Base-by-base conservation (phyloP, 2,113 vertebrate genomes). In the Euleptes europaea region DNA sequence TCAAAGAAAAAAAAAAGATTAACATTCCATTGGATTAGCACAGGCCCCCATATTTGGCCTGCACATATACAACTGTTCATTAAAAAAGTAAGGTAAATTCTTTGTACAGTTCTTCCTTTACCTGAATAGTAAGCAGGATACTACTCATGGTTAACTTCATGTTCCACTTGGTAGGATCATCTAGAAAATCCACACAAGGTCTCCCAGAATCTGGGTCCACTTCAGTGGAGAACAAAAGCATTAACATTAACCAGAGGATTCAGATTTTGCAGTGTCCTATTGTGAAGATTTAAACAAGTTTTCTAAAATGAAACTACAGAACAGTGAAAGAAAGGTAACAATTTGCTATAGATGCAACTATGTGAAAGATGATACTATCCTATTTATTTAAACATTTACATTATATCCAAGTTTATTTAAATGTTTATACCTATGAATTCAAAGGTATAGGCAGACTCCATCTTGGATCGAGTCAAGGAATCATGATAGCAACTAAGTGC, bases 181-280 rank as follows among this genome's bases (percentile, higher is more conserved):
- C 77, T 72, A 94, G 87, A 89, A 93, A 90, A 28, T 73, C 89
- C 67, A 80, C 49, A 44, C 88, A 86, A 5, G 89, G 90, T 14
- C 35, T 90, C 65, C 94, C 94, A 44, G 94, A 80, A 12, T 6
- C 0, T 1, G 2, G 42, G 73, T 86, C 92, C 84, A 86, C 88
- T 91, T 90, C 28, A 12, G 0, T 0, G 31, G 74, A 42, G 12
- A 33, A 74, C 26, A 83, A 40, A 66, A 82, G 40, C 0, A 19
- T 40, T 0, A n/a, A 10, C 23, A 74, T 57, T 67, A 79, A 63
- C 12, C 14, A 63, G 38, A 66, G n/a, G 28, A 31, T 60, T 75
- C 49, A 54, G 70, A 79, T 23, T 57, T 47, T 47, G 4, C n/a
- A 31, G 19, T 71, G 65, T 72, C 47, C 31, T 40, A 17, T 5